These are phyloP conservation scores for Polydrusus pterygomalis DNA, from an alignment of 2,888 invertebrate species.

Conservation along the genomic window DNA sequence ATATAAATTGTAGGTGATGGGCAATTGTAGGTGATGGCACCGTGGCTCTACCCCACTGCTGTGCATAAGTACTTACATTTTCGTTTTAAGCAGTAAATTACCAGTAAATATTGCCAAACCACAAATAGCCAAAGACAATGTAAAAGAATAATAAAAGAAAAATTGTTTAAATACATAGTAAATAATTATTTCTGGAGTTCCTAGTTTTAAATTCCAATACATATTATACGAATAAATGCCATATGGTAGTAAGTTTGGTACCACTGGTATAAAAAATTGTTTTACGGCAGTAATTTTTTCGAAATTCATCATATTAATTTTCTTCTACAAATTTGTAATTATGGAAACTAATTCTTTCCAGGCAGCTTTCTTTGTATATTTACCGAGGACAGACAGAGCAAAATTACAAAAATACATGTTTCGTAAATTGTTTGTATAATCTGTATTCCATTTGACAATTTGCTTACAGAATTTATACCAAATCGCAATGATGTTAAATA, in stretches of 20 bases:
- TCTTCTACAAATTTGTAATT: not conserved
- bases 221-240: not conserved
- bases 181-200: too few species aligned
- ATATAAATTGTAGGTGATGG: too few species aligned
- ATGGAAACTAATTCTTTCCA: not conserved
- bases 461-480: too few species aligned
- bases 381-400: not conserved
- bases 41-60: too few species aligned
- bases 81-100: too few species aligned
- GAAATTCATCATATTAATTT: not conserved
- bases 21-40: too few species aligned
- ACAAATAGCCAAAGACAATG: too few species aligned
- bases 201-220: too few species aligned
- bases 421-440: not conserved
- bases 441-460: not conserved
- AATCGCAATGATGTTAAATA: not conserved
- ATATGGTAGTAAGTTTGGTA: slow-evolving; percentile 1
- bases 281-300: not conserved
- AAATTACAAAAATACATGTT: not conserved
- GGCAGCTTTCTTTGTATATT: not conserved
- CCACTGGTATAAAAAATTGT: not conserved
- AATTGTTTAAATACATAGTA: too few species aligned
- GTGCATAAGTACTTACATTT: too few species aligned
- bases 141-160: too few species aligned
- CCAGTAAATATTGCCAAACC: too few species aligned